Conservation (phyloP, 2,888 invertebrate genomes). For the Drosophila ochracea region DNA sequence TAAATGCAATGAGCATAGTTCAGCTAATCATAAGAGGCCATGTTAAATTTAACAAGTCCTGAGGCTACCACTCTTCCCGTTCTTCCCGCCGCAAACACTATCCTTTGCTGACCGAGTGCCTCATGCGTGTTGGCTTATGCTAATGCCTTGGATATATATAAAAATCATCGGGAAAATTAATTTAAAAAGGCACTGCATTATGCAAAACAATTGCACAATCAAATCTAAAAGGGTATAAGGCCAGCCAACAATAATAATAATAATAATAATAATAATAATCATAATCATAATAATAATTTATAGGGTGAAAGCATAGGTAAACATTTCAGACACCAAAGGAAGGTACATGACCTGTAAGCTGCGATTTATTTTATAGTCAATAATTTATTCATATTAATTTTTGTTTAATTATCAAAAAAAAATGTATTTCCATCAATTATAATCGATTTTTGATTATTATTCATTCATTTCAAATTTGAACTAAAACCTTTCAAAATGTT, state of each 20-base stretch:
- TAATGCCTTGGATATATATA: constrained; percentile 52
- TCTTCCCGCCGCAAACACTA: background rate
- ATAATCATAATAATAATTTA: constrained; percentile 42
- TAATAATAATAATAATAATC: constrained; percentile 47
- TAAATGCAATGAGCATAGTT: constrained; percentile 65
- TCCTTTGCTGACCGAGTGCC: background rate
- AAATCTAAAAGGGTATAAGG: constrained; percentile 45
- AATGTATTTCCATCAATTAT: accelerated
- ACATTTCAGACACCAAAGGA: background rate
- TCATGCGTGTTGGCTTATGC: constrained; percentile 72
- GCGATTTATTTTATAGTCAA: background rate
- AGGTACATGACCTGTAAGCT: background rate
- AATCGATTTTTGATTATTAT: background rate
- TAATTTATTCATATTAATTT: background rate
- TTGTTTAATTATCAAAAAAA: background rate
- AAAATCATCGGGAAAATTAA: constrained; percentile 56
- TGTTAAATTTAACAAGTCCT: constrained; percentile 71
- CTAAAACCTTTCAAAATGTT: background rate
- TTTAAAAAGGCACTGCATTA: constrained; percentile 70
- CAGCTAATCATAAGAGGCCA: constrained; percentile 75
- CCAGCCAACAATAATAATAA: constrained; percentile 27
- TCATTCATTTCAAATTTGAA: background rate
- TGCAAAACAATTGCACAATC: constrained; percentile 66
- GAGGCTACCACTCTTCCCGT: background rate
- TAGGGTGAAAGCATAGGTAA: background rate